phyloP scores from a whole-genome alignment of 2,888 invertebrate genomes.

The Cephus rjabovi region DNA sequence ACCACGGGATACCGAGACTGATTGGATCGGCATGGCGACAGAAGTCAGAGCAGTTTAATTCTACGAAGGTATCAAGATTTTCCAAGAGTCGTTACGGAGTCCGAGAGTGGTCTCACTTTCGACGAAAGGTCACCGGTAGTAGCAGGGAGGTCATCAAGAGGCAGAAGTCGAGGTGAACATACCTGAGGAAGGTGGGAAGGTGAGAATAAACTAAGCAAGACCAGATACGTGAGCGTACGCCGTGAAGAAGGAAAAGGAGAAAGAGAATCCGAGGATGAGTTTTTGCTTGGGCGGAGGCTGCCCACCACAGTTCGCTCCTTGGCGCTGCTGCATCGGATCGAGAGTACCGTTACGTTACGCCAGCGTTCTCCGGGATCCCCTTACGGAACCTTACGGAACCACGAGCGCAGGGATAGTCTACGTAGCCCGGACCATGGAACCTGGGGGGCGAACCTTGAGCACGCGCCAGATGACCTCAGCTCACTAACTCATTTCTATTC shows the following conservation, averaged over 20 bases:
- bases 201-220: too few species aligned
- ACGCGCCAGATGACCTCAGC: slow-evolving; percentile 24
- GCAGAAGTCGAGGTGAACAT: too few species aligned
- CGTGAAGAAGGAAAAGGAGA: neutral
- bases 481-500: slow-evolving; percentile 23
- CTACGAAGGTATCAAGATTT: too few species aligned
- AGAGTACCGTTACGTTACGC: slow-evolving; percentile 38
- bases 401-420: slow-evolving; percentile 6
- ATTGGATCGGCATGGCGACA: too few species aligned
- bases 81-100: too few species aligned
- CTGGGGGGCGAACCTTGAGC: slow-evolving; percentile 22
- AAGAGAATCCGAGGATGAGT: slow-evolving; percentile 13
- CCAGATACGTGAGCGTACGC: neutral
- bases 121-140: too few species aligned
- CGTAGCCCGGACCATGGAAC: neutral
- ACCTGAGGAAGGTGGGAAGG: too few species aligned
- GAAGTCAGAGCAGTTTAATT: too few species aligned
- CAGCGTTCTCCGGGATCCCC: slow-evolving; percentile 14
- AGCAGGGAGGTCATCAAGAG: too few species aligned
- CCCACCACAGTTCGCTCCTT: neutral
- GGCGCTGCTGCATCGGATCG: slow-evolving; percentile 18
- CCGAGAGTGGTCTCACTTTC: too few species aligned
- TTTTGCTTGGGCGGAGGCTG: slow-evolving; percentile 38
- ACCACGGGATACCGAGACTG: too few species aligned
- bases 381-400: slow-evolving; percentile 2